phyloP scores from a whole-genome alignment of 1,140 invertebrate genomes.

The Dryas iulia region DNA sequence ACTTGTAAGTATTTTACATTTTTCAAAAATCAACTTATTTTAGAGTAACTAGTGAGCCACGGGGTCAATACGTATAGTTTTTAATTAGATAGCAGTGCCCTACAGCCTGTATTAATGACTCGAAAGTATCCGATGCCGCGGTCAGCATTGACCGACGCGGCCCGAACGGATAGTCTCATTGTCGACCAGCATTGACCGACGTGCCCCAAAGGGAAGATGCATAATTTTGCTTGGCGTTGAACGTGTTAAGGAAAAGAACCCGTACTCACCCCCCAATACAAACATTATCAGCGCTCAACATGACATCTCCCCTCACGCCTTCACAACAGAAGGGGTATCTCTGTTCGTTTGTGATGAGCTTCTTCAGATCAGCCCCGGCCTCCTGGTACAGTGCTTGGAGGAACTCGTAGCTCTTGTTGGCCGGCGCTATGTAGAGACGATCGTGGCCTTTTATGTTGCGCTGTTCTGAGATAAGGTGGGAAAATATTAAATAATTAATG shows the following conservation, averaged over 20 bases:
- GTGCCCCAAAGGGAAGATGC: too few species aligned
- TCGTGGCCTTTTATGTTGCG: conserved; percentile 89
- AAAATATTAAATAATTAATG: not conserved
- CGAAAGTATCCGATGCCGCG: too few species aligned
- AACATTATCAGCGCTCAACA: conserved; percentile 86
- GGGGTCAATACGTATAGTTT: too few species aligned
- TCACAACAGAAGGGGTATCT: conserved; percentile 80
- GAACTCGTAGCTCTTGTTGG: conserved; percentile 85
- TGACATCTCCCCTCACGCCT: conserved; percentile 87
- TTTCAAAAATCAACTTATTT: too few species aligned
- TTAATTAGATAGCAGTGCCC: too few species aligned
- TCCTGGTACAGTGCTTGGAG: conserved; percentile 86
- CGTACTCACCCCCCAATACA: conserved; percentile 82
- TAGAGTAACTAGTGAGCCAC: too few species aligned
- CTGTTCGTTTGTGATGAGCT: conserved; percentile 40
- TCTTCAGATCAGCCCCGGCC: conserved; percentile 36
- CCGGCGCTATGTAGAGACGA: conserved; percentile 87
- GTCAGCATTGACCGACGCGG: too few species aligned
- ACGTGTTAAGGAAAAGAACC: not conserved
- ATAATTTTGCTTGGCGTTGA: too few species aligned
- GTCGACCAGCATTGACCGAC: too few species aligned
- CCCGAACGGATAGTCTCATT: too few species aligned
- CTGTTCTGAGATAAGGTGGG: conserved; percentile 42
- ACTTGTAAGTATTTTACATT: too few species aligned
- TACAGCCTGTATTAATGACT: too few species aligned